Evolutionary conservation across 2,113 vertebrate species (phyloP), one percentile per base, ranked within the genome.

Genomic region (Saguinus imperator): DNA sequence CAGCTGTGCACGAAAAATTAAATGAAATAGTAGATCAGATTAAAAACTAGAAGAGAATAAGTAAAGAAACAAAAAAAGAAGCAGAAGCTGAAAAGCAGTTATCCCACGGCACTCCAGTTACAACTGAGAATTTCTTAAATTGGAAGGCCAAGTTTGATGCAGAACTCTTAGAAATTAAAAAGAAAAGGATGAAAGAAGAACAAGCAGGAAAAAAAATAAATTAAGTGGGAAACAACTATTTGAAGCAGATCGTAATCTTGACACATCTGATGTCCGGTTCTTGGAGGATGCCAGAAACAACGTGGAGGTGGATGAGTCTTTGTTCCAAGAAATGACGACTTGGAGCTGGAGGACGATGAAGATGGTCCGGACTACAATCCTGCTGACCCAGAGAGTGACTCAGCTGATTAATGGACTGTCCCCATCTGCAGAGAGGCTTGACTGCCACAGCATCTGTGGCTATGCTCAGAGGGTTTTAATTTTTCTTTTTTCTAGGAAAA

Each of bases 261-360:
- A 99, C 98, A 99, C 99, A 2, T 99, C 99, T 57, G 99, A 99
- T 94, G 99, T 99, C 88, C 99, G 99, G 98, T 99, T 99, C 98
- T 98, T 99, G 89, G 99, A 99, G 97, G 99, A 99, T 83, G 99
- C 98, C 98, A 99, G 99, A 97, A 99, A 99, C 98, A 99, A 98
- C 0, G 99, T 99, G 96, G 99, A 99, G 93, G 99, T 99, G 95
- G 99, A 99, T 73, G 99, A 99, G 98, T 99, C 99, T 2, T 98
- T 99, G 75, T 99, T 99, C 98, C 99, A 99, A 98, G 99, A 99
- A 97, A 99, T 99, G 97, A 99, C 91, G 99, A 99, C 97, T 98
- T 99, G 98, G 99, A 99, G 86, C 97, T 99, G 97, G 99, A 99
- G 21, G 99, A 99, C n/a, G 99, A 99, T 94, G 99, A 99, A 32